These are phyloP conservation scores for Antechinus stuartii DNA, from an alignment of 2,113 vertebrate genomes.

Conservation along the genomic window DNA sequence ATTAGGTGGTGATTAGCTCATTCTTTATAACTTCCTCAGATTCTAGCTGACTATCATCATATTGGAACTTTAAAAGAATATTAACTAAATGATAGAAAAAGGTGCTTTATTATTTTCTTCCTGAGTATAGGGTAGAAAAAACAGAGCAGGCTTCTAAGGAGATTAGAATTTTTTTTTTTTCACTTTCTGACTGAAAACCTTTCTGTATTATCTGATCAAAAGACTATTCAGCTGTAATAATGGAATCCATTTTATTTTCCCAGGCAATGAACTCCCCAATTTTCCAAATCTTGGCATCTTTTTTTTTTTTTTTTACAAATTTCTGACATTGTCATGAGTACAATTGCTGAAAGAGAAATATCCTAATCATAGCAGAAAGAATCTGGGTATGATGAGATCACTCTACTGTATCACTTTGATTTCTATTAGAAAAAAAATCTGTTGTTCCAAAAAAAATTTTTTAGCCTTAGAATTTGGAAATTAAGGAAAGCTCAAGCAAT, in stretches of 20 bases:
- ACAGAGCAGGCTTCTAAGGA: constrained; percentile 34
- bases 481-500: constrained; percentile 53
- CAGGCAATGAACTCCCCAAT: constrained; percentile 38
- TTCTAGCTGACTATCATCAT: neutral
- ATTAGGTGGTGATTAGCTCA: neutral
- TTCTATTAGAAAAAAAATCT: constrained; percentile 50
- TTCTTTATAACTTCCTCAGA: neutral
- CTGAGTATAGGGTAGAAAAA: constrained; percentile 30
- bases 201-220: neutral
- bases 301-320: constrained; percentile 48
- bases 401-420: constrained; percentile 34
- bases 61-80: constrained; percentile 6
- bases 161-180: neutral
- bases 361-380: constrained; percentile 21
- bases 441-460: constrained; percentile 13
- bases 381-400: constrained; percentile 30
- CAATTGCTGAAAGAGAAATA: neutral
- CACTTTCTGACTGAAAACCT: constrained; percentile 43
- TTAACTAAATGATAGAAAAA: constrained; percentile 7
- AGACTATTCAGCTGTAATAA: constrained; percentile 41
- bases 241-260: constrained; percentile 53
- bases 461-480: constrained; percentile 25
- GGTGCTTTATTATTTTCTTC: neutral
- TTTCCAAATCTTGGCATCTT: neutral
- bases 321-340: neutral